Base-by-base conservation (phyloP, 1,140 invertebrate species). In the Zophobas atratus region DNA sequence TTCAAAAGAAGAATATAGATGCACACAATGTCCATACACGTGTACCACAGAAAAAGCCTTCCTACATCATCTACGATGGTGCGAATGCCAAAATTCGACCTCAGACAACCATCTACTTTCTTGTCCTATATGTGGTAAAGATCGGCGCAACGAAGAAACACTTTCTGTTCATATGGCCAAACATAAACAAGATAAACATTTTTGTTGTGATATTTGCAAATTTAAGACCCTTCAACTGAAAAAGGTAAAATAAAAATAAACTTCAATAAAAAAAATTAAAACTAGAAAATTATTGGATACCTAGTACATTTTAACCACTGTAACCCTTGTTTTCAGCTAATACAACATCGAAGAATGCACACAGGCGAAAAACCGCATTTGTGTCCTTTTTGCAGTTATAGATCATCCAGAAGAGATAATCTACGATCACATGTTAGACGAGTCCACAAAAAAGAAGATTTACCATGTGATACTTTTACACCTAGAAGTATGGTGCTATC, bases 11-110 rank as follows among this genome's bases (percentile, higher is more conserved):
- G 90, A 90, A 76, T 90, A 90, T 72, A 84, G 87, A 34, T 90
- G 90, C 82, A 86, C 86, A 20, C 78, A 88, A 51, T 90, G 90
- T 81, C 86, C 89, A 1, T 90, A 90, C 79, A 88, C 88, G 2
- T 90, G 90, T 79, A 90, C 90, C 36, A 90, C 89, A 70, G 89
- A 90, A 79, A 90, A 90, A 75, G 90, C 90, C 1, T 89, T 90
- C 67, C 86, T 89, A 70, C 87, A 88, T 82, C 90, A 90, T 79
- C 79, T 89, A 46, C 85, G 88, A 48, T 85, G 87, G 35, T 82
- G 80, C 46, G 77, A 81, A 33, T 60, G 70, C 1, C 70, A 79
- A 48, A 75, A 76, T 32, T 43, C 74, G 2, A 41, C 57, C 3
- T 36, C 67, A 84, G 86, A 6, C 86, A 89, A 79, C 85, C 87